Percentiles rank a stretch among this genome's conserved stretches.
phyloP scores from a whole-genome alignment of 2,797 vertebrate species.

The Melanotaenia pygmaea region DNA sequence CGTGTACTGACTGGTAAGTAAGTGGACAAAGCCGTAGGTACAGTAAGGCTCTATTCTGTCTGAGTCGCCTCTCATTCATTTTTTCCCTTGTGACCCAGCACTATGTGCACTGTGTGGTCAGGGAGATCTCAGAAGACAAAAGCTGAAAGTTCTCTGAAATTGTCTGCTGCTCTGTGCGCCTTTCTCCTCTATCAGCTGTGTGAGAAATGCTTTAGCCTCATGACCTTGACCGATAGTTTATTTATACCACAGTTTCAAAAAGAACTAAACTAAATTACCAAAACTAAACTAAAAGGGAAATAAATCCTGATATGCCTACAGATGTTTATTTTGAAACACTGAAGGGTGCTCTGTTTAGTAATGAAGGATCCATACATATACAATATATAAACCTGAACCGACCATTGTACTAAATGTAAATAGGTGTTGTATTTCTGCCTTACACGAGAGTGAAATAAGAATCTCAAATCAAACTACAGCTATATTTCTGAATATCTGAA shows the following conservation, averaged over 20 bases:
- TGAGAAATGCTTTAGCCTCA: conserved; percentile 31
- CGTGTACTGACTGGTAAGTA: neutral
- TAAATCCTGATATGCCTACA: neutral
- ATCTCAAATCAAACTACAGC: neutral
- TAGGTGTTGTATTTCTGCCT: neutral
- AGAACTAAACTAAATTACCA: neutral
- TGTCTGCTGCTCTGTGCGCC: neutral
- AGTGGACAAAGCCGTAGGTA: conserved; percentile 6
- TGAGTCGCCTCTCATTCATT: neutral
- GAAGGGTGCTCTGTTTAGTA: neutral
- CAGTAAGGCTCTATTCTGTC: conserved; percentile 4
- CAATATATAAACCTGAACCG: neutral
- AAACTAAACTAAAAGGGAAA: neutral
- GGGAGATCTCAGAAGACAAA: neutral
- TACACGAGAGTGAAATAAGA: neutral
- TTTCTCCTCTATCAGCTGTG: conserved; percentile 9
- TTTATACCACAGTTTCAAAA: neutral
- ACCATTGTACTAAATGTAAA: neutral
- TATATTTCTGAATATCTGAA: neutral
- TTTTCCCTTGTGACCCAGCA: conserved; percentile 9
- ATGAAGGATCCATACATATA: neutral
- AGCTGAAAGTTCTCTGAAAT: neutral
- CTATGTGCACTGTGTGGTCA: conserved; percentile 2
- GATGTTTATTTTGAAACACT: neutral
- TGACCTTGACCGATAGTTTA: conserved; percentile 1